Evolutionary conservation across 2,888 invertebrate genomes (phyloP).

Genomic region (Erebia ligea): DNA sequence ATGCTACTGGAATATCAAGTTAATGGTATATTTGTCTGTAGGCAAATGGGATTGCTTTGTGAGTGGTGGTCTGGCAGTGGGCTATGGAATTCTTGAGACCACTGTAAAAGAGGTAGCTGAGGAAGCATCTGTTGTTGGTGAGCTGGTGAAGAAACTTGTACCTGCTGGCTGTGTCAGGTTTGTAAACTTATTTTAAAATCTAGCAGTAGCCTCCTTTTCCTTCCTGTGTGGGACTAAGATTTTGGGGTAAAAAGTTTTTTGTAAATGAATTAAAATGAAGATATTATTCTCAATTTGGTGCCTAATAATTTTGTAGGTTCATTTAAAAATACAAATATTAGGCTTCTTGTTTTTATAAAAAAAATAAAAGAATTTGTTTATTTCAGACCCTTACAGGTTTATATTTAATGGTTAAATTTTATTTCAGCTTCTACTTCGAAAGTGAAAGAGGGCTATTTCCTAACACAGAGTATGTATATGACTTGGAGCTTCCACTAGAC

Average conservation of each 20-base stretch:
- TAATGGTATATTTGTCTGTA: conserved; percentile 47
- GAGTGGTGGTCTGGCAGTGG: conserved; percentile 95
- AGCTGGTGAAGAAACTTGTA: conserved; percentile 89
- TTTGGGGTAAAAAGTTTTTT: neutral
- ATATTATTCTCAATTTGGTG: too few species aligned
- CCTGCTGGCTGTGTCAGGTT: conserved; percentile 93
- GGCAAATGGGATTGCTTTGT: conserved; percentile 98
- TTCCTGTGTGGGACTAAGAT: too few species aligned
- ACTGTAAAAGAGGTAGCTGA: conserved; percentile 97
- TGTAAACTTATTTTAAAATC: neutral
- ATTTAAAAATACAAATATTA: too few species aligned
- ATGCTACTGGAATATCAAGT: neutral
- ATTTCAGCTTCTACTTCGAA: conserved; percentile 92
- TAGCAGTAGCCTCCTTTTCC: too few species aligned
- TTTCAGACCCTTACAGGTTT: too few species aligned
- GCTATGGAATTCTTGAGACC: conserved; percentile 94
- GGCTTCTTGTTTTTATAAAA: too few species aligned
- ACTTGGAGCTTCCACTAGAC: conserved; percentile 94
- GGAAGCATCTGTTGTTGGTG: conserved; percentile 94
- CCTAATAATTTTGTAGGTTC: too few species aligned
- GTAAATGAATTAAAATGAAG: too few species aligned
- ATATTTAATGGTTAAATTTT: neutral
- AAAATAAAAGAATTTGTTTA: too few species aligned
- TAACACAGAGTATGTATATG: conserved; percentile 97
- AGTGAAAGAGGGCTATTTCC: conserved; percentile 96